Evolutionary conservation across 2,113 vertebrate genomes (phyloP).

Genomic region (Salvelinus namaycush): DNA sequence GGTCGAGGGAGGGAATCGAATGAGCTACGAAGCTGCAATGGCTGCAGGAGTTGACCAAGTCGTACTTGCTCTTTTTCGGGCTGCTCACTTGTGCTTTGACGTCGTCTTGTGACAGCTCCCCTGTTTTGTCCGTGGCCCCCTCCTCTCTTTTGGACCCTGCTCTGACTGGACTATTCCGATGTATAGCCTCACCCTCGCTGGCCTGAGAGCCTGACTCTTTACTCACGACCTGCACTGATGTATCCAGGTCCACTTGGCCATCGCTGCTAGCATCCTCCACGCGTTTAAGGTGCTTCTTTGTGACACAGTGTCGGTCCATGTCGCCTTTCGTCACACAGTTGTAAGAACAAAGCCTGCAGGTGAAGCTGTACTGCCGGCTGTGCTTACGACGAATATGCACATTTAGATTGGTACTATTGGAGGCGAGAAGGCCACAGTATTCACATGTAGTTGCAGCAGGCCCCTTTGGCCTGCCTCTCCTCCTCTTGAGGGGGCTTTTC

Average conservation of each 20-base stretch:
- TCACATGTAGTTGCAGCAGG: conserved; percentile 81
- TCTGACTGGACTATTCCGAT: conserved; percentile 34
- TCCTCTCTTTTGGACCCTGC: conserved; percentile 35
- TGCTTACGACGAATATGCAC: conserved; percentile 96
- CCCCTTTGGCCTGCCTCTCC: conserved; percentile 83
- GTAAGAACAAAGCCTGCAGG: conserved; percentile 93
- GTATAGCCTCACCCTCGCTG: conserved; percentile 34
- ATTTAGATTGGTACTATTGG: conserved; percentile 91
- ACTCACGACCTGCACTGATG: conserved; percentile 28
- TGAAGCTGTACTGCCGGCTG: conserved; percentile 93
- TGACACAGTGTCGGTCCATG: conserved; percentile 97
- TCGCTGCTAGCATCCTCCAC: conserved; percentile 73
- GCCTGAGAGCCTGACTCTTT: conserved; percentile 3
- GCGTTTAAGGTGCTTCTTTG: conserved; percentile 90
- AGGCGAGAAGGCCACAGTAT: conserved; percentile 91
- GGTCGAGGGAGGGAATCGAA: conserved; percentile 84
- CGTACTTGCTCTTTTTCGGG: conserved; percentile 57
- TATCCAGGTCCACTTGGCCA: conserved; percentile 43
- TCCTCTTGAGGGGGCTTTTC: conserved; percentile 63
- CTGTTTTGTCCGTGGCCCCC: conserved; percentile 34
- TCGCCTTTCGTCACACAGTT: conserved; percentile 98
- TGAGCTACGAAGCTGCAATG: conserved; percentile 87
- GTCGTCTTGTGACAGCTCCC: conserved; percentile 23
- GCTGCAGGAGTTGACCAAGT: conserved; percentile 72
- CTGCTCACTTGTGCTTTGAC: conserved; percentile 44